These are phyloP conservation scores for Romanogobio albipinnatus DNA, from an alignment of 2,113 vertebrate species.

Conservation along the genomic window DNA sequence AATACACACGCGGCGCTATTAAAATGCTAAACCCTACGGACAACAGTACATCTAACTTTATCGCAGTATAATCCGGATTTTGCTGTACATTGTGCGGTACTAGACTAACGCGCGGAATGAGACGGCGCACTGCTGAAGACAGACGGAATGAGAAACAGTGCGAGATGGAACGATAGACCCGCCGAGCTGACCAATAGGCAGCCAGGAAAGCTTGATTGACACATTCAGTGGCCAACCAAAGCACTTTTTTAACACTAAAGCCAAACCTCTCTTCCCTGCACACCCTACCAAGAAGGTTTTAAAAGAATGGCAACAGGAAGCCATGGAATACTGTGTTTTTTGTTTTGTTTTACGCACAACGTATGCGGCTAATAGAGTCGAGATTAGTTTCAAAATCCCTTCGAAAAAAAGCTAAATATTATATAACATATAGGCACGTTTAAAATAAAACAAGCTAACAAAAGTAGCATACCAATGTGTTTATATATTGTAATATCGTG, in stretches of 20 bases:
- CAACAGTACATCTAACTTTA: not conserved
- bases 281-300: conserved; percentile 52
- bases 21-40: not conserved
- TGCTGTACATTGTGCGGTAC: conserved; percentile 66
- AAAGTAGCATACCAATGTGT: not conserved
- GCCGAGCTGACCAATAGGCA: conserved; percentile 71
- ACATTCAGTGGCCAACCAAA: conserved; percentile 52
- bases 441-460: not conserved
- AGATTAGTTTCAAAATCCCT: not conserved
- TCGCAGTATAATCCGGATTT: not conserved
- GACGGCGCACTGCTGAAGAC: conserved; percentile 62
- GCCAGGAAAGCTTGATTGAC: conserved; percentile 65
- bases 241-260: conserved; percentile 42
- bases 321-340: conserved; percentile 40
- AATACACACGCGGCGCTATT: not conserved
- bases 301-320: conserved; percentile 61
- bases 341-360: conserved; percentile 56
- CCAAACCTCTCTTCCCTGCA: conserved; percentile 58
- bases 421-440: not conserved
- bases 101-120: conserved; percentile 82
- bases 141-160: conserved; percentile 62
- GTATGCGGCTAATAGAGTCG: not conserved
- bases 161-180: conserved; percentile 81
- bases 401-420: not conserved
- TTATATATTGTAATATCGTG: not conserved